Evolutionary conservation across 2,113 vertebrate species (phyloP).

Genomic region (Sebastes fasciatus): DNA sequence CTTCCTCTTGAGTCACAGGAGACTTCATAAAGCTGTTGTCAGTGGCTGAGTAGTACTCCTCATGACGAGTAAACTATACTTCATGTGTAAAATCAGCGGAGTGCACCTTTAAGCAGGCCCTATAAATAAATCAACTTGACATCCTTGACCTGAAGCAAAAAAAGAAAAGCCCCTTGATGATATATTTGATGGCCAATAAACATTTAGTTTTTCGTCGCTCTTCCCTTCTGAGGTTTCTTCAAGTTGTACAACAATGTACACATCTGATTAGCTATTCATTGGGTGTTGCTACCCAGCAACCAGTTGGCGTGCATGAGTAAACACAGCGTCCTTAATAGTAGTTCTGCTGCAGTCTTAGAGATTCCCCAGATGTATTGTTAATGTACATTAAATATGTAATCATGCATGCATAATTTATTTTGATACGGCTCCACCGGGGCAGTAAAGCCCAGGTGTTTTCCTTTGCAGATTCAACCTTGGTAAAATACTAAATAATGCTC

Average conservation of each 20-base stretch:
- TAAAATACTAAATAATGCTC: neutral
- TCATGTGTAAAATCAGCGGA: too few species aligned
- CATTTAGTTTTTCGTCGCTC: neutral
- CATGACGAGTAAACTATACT: too few species aligned
- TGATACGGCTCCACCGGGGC: neutral
- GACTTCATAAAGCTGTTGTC: neutral
- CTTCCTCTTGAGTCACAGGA: too few species aligned
- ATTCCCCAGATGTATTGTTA: constrained; percentile 51
- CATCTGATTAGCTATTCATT: constrained; percentile 44
- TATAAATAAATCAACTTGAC: constrained; percentile 2
- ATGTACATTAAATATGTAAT: constrained; percentile 55
- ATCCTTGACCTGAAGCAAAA: neutral
- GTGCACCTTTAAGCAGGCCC: neutral
- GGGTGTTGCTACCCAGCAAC: constrained; percentile 37
- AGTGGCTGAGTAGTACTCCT: too few species aligned
- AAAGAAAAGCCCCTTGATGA: neutral
- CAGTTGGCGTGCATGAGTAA: constrained; percentile 30
- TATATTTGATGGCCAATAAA: neutral
- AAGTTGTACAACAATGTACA: neutral
- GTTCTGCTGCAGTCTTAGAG: constrained; percentile 5
- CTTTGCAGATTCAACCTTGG: neutral
- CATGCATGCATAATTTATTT: constrained; percentile 40
- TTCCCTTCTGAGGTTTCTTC: neutral
- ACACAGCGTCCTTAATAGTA: constrained; percentile 5
- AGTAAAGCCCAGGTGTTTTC: neutral